Evolutionary conservation across 1,140 invertebrate genomes (phyloP), one percentile per base, ranked within the genome.

Genomic region (Marisa cornuarietis): DNA sequence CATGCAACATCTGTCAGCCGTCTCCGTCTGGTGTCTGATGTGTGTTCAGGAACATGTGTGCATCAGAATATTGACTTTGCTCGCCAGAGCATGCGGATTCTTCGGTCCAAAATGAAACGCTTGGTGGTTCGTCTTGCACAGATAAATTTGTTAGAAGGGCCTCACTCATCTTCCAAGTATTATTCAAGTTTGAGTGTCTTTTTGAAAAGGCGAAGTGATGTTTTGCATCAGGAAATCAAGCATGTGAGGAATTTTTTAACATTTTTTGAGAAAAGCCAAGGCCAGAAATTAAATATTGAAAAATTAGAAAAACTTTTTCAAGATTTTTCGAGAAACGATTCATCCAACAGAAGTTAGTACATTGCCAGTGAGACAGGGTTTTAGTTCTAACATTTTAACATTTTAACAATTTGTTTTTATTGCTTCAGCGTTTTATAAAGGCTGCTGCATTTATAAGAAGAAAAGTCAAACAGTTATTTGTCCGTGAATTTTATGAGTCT

Each of bases 21-120:
- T 16, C 74, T 85, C 18, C 80, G 83, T 42, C 83, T 86, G 16
- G 85, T 83, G 11, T 74, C 82, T 13, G 81, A 83, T n/a, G 69
- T 86, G 22, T 88, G 87, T 58, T 80, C 82, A 5, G 79, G 74
- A 20, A 54, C 65, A 0, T 88, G 87, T 69, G 84, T 86, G 5
- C 78, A 79, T 8, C 76, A 81, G 11, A 88, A 88, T 73, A 51
- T 82, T 49, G 73, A 80, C 20, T 76, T 78, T 63, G 62, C 78
- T 16, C 11, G n/a, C 8, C 76, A 71, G 42, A 51, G 49, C 24
- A 26, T 73, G 20, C 52, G 58, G 10, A 26, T 71, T 42, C 68
- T 82, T 18, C 52, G 63, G 4, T n/a, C 71, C 42, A 73, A 73
- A 51, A 22, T 73, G 52, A 65, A 54, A 24, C 66, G 78, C 6